phyloP scores from a whole-genome alignment of 1,140 invertebrate genomes.

The Bombus consobrinus region DNA sequence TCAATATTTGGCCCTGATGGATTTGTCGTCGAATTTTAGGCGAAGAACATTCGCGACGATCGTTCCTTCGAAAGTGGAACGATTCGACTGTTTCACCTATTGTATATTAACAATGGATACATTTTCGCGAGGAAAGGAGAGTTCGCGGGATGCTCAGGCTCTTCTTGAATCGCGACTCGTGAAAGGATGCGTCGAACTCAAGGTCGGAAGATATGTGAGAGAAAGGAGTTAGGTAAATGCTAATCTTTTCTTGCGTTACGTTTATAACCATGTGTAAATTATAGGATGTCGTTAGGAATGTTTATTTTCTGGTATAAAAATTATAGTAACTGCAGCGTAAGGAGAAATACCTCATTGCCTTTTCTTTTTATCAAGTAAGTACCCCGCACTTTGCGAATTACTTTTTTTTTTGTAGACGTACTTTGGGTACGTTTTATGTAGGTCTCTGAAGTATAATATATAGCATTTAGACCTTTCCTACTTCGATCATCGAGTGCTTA shows the following conservation, averaged over 20 bases:
- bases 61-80: slow-evolving; percentile 35
- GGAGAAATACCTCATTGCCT: background rate
- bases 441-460: too few relatives aligned
- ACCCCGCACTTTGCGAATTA: background rate
- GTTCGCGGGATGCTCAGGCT: too few relatives aligned
- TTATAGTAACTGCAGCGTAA: background rate
- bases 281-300: background rate
- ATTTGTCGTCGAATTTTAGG: slow-evolving; percentile 62
- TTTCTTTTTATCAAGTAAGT: background rate
- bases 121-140: slow-evolving; percentile 47
- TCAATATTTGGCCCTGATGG: slow-evolving; percentile 61
- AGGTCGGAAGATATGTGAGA: background rate
- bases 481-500: too few relatives aligned
- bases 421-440: background rate
- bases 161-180: background rate
- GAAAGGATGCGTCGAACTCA: slow-evolving; percentile 22
- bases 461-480: too few relatives aligned
- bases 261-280: background rate
- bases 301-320: background rate
- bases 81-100: slow-evolving; percentile 24
- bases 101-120: slow-evolving; percentile 34
- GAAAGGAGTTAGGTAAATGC: background rate
- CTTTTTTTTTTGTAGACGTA: background rate
- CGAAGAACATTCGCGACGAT: background rate
- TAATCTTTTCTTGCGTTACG: background rate